Base-by-base conservation (phyloP, 2,113 vertebrate species). In the Spilogale gracilis region DNA sequence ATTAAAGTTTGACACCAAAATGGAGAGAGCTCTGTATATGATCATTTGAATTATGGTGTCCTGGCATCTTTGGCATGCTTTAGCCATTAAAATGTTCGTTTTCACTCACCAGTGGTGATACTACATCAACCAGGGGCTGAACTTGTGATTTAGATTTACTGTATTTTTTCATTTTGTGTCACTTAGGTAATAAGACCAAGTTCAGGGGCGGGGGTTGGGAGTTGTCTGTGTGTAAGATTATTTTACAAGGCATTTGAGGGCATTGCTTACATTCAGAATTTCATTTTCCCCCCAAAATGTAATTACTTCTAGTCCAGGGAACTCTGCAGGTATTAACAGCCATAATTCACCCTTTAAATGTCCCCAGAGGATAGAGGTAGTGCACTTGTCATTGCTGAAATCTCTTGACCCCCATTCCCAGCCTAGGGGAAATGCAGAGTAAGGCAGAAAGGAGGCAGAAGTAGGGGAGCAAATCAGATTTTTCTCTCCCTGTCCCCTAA, bases 1-100 rank as follows among this genome's bases (percentile, higher is more conserved):
- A 48, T 27, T 96, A 45, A 92, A 89, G 21, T 87, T 94, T 97
- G n/a, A 96, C 3, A 87, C 48, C 78, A 83, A 76, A 96, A 87
- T 89, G 48, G 38, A 87, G 20, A 92, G 21, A 63, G 54, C 9
- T 52, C 25, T 93, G 56, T 95, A 27, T 82, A 84, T 71, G 30
- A 58, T 91, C 45, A 74, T 82, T 92, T 97, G 83, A 52, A 89
- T 67, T 82, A 2, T 83, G 71, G 38, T 91, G 61, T 50, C 60
- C 60, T 85, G 78, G 45, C 50, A 76, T 82, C 43, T 90, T 92
- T 76, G 50, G 38, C 32, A 25, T 82, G 32, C 52, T 87, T 76
- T 89, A 85, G 69, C 20, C 43, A 83, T 96, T 87, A 60, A 85
- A 74, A 69, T 81, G 73, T 61, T 93, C 2, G 13, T 94, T 96